Conservation (phyloP, 2,113 vertebrate genomes). For the Anser cygnoides region DNA sequence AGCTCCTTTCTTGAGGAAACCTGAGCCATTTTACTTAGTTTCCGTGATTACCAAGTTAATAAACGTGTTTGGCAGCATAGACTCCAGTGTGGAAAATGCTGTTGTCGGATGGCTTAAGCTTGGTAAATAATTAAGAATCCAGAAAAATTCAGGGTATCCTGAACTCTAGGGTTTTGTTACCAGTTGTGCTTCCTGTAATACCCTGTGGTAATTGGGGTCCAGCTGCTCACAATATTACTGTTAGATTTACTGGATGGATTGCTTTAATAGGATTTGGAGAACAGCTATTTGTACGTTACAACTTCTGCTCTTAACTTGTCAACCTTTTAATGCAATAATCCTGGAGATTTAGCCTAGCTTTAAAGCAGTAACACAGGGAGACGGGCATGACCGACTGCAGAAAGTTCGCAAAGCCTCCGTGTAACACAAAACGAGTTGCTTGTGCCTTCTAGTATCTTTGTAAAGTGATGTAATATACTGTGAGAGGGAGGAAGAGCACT, state of each 20-base stretch:
- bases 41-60: neutral
- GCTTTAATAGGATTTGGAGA: slow-evolving; percentile 53
- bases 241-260: slow-evolving; percentile 28
- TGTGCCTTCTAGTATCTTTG: neutral
- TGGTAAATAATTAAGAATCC: neutral
- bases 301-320: slow-evolving; percentile 10
- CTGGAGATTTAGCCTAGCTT: neutral
- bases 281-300: neutral
- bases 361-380: neutral
- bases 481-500: neutral
- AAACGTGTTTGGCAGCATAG: neutral
- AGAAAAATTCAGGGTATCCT: neutral
- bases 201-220: slow-evolving; percentile 19
- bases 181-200: slow-evolving; percentile 8
- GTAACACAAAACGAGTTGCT: neutral
- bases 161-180: neutral
- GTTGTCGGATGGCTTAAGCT: neutral
- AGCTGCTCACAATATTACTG: slow-evolving; percentile 30
- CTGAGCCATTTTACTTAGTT: neutral
- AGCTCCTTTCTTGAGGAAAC: neutral
- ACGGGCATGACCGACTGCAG: neutral
- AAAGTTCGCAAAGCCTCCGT: neutral
- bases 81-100: neutral
- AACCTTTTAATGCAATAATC: slow-evolving; percentile 43
- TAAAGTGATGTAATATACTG: neutral